These are phyloP conservation scores for Hydrotaea cyrtoneurina DNA, from an alignment of 2,888 invertebrate species.

Conservation along the genomic window DNA sequence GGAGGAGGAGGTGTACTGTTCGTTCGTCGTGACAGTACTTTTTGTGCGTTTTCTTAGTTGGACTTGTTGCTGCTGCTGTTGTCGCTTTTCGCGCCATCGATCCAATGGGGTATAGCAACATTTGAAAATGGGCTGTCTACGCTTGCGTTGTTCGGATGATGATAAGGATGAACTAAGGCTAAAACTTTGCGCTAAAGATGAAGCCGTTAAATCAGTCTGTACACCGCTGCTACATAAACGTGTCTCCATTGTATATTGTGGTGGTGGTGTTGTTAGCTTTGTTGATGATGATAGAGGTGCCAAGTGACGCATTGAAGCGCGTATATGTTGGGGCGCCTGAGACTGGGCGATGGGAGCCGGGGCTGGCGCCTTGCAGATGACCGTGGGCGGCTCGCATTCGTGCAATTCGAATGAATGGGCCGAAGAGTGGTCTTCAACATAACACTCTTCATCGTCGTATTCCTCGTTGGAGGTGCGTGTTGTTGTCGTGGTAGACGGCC, in stretches of 20 bases:
- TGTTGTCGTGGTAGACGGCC: constrained; percentile 77
- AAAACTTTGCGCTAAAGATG: constrained; percentile 68
- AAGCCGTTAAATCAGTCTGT: constrained; percentile 78
- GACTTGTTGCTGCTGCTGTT: constrained; percentile 56
- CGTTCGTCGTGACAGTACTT: constrained; percentile 66
- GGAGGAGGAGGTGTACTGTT: constrained; percentile 21
- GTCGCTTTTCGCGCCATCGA: constrained; percentile 78
- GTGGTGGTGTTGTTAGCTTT: constrained; percentile 25
- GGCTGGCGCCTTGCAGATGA: constrained; percentile 75
- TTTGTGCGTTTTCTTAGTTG: constrained; percentile 61
- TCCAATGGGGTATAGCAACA: constrained; percentile 80
- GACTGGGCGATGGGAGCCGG: constrained; percentile 60
- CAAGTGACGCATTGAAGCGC: constrained; percentile 27
- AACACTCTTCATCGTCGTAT: constrained; percentile 68
- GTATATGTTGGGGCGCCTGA: constrained; percentile 63
- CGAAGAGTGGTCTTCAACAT: constrained; percentile 63
- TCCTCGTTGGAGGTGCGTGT: constrained; percentile 71
- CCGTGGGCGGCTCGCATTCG: constrained; percentile 75
- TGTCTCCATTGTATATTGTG: constrained; percentile 67
- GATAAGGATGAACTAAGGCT: constrained; percentile 71
- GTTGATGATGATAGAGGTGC: constrained; percentile 13
- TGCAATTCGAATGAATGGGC: constrained; percentile 74
- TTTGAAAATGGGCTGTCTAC: constrained; percentile 78
- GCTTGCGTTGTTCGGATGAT: constrained; percentile 70
- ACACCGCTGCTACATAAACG: constrained; percentile 79